Evolutionary conservation across 1,140 invertebrate genomes (phyloP), one percentile per base, ranked within the genome.

Genomic region (Drosophila baimaii): DNA sequence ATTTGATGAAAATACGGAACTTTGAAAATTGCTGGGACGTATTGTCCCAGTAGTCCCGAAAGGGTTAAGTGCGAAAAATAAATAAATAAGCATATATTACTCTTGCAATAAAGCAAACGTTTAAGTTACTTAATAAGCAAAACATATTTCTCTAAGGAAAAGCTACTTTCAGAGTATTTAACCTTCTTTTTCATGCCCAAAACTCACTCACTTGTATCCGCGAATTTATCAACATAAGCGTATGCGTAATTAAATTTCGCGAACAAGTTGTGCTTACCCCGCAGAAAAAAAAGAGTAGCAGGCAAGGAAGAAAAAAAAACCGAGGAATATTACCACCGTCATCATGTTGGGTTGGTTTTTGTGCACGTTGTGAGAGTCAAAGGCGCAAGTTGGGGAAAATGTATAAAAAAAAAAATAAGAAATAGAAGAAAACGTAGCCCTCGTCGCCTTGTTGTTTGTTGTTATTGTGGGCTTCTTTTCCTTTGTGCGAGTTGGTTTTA

Each of bases 381-480:
- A 76, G 54, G 29, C 49, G 41, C 35, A 51, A 54, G 71, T 25
- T 33, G 44, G 19, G 44, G 31, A 51, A 70, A 57, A 62, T 49
- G 19, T 44, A 39, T 51, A 76, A 43, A 33, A 55, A 37, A 46
- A 21, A 10, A n/a, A n/a, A 13, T 13, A 10, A 39, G 6, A 29
- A 29, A 29, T 1, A 13, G 46, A 47, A 2, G 29, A 31, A 33
- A 55, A 23, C 33, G 5, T 54, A n/a, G 17, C 17, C 17, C 21
- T 17, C 31, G n/a, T 23, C 23, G 51, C 21, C 27, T 52, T 33
- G 64, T 64, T 73, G 73, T 64, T 79, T 82, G 80, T 79, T 86
- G 82, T 63, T 82, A 63, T 81, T 68, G 51, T 71, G 70, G 83
- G 55, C 44, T 84, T 71, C 56, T 52, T 51, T 58, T 61, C 39